Base-by-base conservation (phyloP, 2,797 vertebrate genomes). In the Glossophaga mutica region DNA sequence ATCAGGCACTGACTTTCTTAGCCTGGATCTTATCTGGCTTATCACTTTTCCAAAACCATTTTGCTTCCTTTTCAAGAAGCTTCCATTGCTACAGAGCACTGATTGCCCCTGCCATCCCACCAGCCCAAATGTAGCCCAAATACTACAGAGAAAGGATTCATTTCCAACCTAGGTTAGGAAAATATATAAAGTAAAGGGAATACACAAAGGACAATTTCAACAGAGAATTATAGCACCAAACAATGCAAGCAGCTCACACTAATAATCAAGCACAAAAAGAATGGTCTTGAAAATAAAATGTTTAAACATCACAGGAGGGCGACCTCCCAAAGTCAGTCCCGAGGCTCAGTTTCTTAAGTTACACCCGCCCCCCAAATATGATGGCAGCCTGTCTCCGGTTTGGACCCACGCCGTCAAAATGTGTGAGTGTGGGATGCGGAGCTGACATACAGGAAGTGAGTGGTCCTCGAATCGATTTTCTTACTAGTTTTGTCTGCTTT, bases 1-100 rank as follows among this genome's bases (percentile, higher is more conserved):
- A 87, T 78, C 39, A 84, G 37, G 32, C 52, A 73, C n/a, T 82
- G 21, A 91, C 37, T 82, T 84, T 57, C 22, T 83, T 46, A 77
- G 22, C 48, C 34, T 91, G 48, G 50, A 89, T 94, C 85, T 94
- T 74, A 81, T 52, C 57, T 73, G 65, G 39, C 55, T 95, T 89
- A 81, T 42, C 52, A 73, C 34, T 94, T 96, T 89, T 26, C 34
- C 79, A 76, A 87, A 81, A 67, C 5, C 12, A 42, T 34, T 95
- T 71, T 87, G 22, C 73, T 95, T 48, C 50, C 59, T 95, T 94
- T 94, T 87, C 65, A 92, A 90, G 77, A 90, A 76, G 44, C 94
- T 39, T 24, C 62, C 85, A 15, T 24, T 90, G 84, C 76, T 89
- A 50, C 11, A 81, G 73, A 94, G n/a, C 34, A 77, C 1, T 89